Percentiles rank a stretch among this genome's conserved stretches.
Evolutionary conservation across 2,888 invertebrate genomes (phyloP).

Genomic region (Rhodophaea formosa): DNA sequence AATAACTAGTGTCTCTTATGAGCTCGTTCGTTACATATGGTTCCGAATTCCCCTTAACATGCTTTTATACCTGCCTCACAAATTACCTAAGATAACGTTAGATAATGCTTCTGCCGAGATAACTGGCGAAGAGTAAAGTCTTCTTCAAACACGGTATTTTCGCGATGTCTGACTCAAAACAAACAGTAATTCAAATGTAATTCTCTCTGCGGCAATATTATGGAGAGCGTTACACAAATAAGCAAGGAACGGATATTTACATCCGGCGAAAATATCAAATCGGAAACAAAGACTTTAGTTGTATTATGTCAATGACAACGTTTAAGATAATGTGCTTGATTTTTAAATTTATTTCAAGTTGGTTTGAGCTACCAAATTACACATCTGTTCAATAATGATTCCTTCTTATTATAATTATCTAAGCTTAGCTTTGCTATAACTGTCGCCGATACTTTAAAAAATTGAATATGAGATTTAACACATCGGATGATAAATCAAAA

Average conservation of each 20-base stretch:
- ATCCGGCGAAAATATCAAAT: constrained; percentile 32
- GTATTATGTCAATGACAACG: background rate
- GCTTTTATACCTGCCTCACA: constrained; percentile 66
- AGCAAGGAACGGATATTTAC: constrained; percentile 56
- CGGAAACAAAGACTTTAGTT: constrained; percentile 45
- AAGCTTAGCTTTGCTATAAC: too few species aligned
- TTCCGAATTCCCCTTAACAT: constrained; percentile 40
- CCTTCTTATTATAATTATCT: too few species aligned
- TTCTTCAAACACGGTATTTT: constrained; percentile 72
- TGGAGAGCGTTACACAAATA: constrained; percentile 38
- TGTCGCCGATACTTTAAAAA: too few species aligned
- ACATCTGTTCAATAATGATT: too few species aligned
- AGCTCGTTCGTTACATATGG: constrained; percentile 71
- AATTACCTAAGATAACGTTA: constrained; percentile 73
- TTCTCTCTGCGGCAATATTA: constrained; percentile 42
- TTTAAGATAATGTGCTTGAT: too few species aligned
- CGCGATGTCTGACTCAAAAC: constrained; percentile 69
- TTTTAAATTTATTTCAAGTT: too few species aligned
- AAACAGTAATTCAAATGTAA: constrained; percentile 43
- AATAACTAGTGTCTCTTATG: constrained; percentile 58
- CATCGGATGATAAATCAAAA: too few species aligned
- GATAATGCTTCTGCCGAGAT: constrained; percentile 70
- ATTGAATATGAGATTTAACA: too few species aligned
- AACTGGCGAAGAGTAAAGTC: constrained; percentile 51
- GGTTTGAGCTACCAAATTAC: too few species aligned